Evolutionary conservation across 2,113 vertebrate genomes (phyloP).

Genomic region (Vidua chalybeata): DNA sequence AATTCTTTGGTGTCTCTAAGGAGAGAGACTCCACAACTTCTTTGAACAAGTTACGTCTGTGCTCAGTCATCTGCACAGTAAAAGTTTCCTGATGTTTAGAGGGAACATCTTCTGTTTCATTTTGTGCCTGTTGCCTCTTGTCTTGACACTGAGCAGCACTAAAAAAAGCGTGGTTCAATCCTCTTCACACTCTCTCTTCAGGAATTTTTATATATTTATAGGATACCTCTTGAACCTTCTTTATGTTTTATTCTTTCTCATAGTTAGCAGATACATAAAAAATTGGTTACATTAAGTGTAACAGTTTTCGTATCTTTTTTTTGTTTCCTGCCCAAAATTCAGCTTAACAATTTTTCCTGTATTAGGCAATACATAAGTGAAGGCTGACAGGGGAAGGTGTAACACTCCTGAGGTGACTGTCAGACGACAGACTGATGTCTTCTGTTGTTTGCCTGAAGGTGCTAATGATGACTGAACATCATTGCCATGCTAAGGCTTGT

Average conservation of each 20-base stretch:
- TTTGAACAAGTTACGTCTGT: not conserved
- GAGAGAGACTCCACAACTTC: not conserved
- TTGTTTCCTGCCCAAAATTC: not conserved
- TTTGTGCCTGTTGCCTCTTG: not conserved
- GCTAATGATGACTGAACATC: not conserved
- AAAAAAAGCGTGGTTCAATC: not conserved
- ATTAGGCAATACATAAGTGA: not conserved
- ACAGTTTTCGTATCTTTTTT: no score
- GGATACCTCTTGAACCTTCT: not conserved
- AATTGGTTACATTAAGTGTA: not conserved
- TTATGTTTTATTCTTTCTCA: rapidly evolving
- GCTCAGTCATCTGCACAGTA: not conserved
- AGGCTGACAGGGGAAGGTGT: not conserved
- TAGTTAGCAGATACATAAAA: not conserved
- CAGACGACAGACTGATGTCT: not conserved
- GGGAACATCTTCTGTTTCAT: not conserved
- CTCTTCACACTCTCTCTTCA: not conserved
- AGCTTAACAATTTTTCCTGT: not conserved
- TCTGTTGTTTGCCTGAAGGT: not conserved
- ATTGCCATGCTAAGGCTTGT: not conserved
- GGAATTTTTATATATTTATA: not conserved
- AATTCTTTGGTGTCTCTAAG: not conserved
- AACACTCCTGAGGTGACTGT: not conserved
- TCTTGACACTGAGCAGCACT: not conserved
- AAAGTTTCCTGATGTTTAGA: not conserved